Base-by-base conservation (phyloP, 2,797 vertebrate genomes). In the Oryzias dopingdopingensis region DNA sequence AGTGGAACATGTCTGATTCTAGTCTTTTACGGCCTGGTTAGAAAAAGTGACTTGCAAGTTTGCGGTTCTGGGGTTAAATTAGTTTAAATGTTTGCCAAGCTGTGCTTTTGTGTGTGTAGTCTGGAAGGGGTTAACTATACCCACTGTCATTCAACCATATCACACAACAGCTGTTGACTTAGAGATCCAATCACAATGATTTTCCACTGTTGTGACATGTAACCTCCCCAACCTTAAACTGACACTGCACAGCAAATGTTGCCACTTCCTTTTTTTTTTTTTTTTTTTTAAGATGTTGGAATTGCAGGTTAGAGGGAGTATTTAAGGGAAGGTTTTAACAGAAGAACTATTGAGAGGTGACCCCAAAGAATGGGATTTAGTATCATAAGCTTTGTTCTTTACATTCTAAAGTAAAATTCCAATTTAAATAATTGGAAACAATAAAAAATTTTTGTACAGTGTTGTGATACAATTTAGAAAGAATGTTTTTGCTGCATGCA, bases 201-300 rank as follows among this genome's bases (percentile, higher is more conserved):
- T 92, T 93, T 92, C 88, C 88, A 88, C 87, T 90, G 88, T 92
- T 92, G 88, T 91, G 89, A 91, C 89, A 91, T 83, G 86, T 90
- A 90, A 92, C 89, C 88, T 80, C 80, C 70, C 82, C 88, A 89
- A 91, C 85, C 85, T 45, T 76, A 90, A 90, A 92, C 88, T 87
- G 83, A 86, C 69, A 77, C 78, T 69, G 81, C 70, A 32, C 62
- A 82, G 84, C 84, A 89, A 89, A 90, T 84, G 79, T 91, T 89
- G 86, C 84, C 87, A 88, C 84, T 70, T 86, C 60, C 32, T 37
- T 59, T 77, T 84, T 71, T 64, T 79, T n/a, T 37, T 59, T 77
- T 84, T 71, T 64, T 71, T 74, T 83, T 75, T 70, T 2, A 22
- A 61, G 22, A 49, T 60, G 69, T 69, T 51, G 69, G 59, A 52